Conservation (phyloP, 1,140 invertebrate species). For the Drosophila pallidifrons region DNA sequence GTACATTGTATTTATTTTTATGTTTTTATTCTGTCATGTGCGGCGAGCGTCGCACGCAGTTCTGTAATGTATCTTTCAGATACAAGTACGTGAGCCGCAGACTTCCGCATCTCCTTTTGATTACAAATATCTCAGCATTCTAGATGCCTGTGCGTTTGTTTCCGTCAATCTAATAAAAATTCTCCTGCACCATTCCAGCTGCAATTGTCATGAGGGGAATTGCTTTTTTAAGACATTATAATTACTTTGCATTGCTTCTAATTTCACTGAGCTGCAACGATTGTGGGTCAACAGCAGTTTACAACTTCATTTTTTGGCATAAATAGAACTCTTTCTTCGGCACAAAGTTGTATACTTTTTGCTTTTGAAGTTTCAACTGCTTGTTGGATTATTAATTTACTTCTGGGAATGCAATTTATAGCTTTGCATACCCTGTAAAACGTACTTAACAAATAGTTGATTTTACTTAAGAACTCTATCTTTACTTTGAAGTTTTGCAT, state of each 20-base stretch:
- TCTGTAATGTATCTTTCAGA: slow-evolving; percentile 33
- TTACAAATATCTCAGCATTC: neutral
- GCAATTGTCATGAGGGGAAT: neutral
- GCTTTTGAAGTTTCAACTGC: neutral
- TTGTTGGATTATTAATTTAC: neutral
- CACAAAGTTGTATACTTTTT: neutral
- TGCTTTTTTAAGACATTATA: slow-evolving; percentile 1
- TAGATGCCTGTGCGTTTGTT: neutral
- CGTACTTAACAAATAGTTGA: no score
- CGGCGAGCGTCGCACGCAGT: neutral
- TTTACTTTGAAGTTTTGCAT: no score
- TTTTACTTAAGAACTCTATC: no score
- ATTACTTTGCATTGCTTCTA: neutral
- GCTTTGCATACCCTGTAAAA: no score
- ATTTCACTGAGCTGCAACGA: neutral
- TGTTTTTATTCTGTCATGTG: slow-evolving; percentile 37
- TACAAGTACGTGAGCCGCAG: slow-evolving; percentile 26
- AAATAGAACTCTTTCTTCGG: neutral
- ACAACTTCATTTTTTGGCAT: neutral
- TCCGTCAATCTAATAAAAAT: neutral
- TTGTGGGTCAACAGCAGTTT: neutral
- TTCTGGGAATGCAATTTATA: slow-evolving; percentile 1
- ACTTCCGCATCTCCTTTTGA: slow-evolving; percentile 36
- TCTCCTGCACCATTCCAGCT: neutral
- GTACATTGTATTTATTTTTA: slow-evolving; percentile 31